These are phyloP conservation scores for Frieseomelitta varia DNA, from an alignment of 1,140 invertebrate species.

Conservation along the genomic window DNA sequence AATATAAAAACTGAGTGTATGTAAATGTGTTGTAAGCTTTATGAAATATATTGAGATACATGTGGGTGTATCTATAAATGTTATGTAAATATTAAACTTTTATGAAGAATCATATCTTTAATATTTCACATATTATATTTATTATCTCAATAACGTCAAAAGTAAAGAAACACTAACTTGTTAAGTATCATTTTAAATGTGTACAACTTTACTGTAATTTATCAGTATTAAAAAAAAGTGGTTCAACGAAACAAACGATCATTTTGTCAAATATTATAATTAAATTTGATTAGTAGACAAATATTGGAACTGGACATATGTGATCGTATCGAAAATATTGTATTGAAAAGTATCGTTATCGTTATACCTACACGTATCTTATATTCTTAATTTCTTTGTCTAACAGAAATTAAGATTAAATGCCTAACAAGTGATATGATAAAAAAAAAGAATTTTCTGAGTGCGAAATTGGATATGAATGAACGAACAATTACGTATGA, in stretches of 20 bases:
- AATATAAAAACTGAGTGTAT: conserved; percentile 47
- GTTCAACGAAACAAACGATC: neutral
- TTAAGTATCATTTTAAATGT: conserved; percentile 7
- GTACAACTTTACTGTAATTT: neutral
- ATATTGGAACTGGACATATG: neutral
- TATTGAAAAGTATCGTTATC: conserved; percentile 14
- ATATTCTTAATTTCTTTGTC: conserved; percentile 30
- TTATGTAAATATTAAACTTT: conserved; percentile 27
- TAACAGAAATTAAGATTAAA: conserved; percentile 52
- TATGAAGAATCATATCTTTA: conserved; percentile 34
- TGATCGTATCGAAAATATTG: neutral
- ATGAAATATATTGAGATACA: conserved; percentile 38
- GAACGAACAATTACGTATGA: conserved; percentile 51
- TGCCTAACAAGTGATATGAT: conserved; percentile 42
- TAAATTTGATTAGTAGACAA: neutral
- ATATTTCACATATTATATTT: conserved; percentile 19
- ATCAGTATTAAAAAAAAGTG: conserved; percentile 38
- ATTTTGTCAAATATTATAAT: neutral
- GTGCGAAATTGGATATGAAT: conserved; percentile 50
- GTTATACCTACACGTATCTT: conserved; percentile 54
- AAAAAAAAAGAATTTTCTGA: conserved; percentile 38
- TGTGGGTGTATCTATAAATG: conserved; percentile 51
- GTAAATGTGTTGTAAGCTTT: conserved; percentile 50
- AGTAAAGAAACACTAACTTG: neutral
- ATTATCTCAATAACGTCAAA: conserved; percentile 4